Percentiles rank a stretch among this genome's conserved stretches.
Evolutionary conservation across 2,113 vertebrate species (phyloP).

Genomic region (Anolis sagrei): DNA sequence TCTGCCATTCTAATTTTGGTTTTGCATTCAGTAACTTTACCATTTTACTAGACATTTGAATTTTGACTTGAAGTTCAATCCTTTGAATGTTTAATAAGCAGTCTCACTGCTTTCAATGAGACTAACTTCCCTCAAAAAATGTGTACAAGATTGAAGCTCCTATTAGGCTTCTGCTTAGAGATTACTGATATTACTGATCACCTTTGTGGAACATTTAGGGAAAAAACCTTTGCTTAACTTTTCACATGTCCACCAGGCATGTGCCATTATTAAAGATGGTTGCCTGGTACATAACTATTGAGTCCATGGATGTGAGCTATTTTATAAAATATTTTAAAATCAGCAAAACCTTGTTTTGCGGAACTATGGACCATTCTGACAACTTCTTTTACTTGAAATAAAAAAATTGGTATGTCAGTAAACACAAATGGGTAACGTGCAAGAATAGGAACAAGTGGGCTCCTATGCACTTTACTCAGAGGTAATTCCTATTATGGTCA

Average conservation of each 20-base stretch:
- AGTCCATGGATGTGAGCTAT: not conserved
- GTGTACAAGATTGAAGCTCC: not conserved
- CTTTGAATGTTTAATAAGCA: not conserved
- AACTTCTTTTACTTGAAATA: conserved; percentile 5
- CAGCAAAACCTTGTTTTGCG: not conserved
- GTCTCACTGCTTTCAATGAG: not conserved
- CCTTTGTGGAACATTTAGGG: conserved; percentile 8
- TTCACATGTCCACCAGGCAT: conserved; percentile 10
- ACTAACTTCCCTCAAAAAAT: not conserved
- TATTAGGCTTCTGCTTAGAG: conserved; percentile 38
- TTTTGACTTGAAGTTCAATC: not conserved
- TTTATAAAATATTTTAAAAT: not conserved
- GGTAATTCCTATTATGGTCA: not conserved
- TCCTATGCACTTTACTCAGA: not conserved
- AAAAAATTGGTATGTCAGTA: not conserved
- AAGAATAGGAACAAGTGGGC: not conserved
- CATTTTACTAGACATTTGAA: conserved; percentile 28
- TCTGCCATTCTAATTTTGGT: conserved; percentile 27
- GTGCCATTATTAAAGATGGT: not conserved
- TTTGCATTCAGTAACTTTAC: not conserved
- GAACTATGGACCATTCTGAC: not conserved
- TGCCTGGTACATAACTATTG: not conserved
- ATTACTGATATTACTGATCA: conserved; percentile 43
- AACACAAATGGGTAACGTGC: not conserved
- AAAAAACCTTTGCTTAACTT: not conserved